phyloP scores from a whole-genome alignment of 2,113 vertebrate genomes.

The Protobothrops mucrosquamatus region DNA sequence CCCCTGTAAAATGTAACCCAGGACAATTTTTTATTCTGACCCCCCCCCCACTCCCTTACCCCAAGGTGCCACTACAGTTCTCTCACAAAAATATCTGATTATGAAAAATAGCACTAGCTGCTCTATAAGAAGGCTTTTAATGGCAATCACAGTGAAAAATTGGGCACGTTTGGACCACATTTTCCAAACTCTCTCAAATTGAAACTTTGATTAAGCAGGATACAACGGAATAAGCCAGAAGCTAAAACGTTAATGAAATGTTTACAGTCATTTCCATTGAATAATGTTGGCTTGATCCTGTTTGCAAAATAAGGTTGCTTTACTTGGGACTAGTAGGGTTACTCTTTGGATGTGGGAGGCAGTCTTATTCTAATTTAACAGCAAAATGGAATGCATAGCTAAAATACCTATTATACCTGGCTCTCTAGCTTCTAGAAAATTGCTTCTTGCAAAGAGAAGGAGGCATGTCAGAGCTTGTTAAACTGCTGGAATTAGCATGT shows the following conservation, averaged over 20 bases:
- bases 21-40: neutral
- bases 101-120: neutral
- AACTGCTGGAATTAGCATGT: constrained; percentile 58
- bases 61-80: neutral
- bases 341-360: constrained; percentile 54
- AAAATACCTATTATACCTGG: constrained; percentile 54
- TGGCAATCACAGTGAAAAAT: constrained; percentile 3
- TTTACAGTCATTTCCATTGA: constrained; percentile 39
- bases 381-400: constrained; percentile 51
- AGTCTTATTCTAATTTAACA: constrained; percentile 67
- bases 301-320: constrained; percentile 66
- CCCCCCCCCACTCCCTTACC: neutral
- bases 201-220: constrained; percentile 58
- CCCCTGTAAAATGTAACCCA: neutral
- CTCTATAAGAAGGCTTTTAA: neutral
- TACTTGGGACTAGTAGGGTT: constrained; percentile 56
- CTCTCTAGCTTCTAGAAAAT: constrained; percentile 55
- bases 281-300: constrained; percentile 58
- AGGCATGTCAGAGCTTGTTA: constrained; percentile 38
- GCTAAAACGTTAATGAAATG: constrained; percentile 64
- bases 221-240: constrained; percentile 40
- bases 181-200: constrained; percentile 46
- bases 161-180: constrained; percentile 38
- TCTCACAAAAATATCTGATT: neutral
- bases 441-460: constrained; percentile 44